A percentile compares a stretch with the other conserved stretches of the same genome.
Conservation (phyloP, 1,140 invertebrate genomes). For the Magallana angulata region DNA sequence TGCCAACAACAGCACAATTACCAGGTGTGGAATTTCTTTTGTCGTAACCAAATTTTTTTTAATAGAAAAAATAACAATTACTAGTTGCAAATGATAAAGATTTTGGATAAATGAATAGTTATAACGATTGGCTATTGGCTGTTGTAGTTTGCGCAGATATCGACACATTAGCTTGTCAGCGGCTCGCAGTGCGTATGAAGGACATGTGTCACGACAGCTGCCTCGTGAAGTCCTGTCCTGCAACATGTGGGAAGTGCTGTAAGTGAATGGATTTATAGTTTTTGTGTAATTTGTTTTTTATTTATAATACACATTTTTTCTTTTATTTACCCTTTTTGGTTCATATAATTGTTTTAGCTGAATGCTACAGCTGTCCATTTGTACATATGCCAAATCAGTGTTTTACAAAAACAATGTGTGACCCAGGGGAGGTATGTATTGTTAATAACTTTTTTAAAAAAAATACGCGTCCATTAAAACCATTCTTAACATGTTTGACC, state of each 20-base stretch:
- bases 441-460: no score
- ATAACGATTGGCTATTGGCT: no score
- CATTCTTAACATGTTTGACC: no score
- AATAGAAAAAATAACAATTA: no score
- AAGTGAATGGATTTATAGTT: not conserved
- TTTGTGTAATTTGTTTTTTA: not conserved
- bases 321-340: not conserved
- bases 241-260: slow-evolving; percentile 15
- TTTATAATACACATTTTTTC: not conserved
- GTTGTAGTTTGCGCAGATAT: not conserved
- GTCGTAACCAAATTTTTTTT: no score
- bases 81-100: no score
- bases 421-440: not conserved
- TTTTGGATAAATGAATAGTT: no score
- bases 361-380: slow-evolving; percentile 2
- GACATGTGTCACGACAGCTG: not conserved
- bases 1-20: no score
- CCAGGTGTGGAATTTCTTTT: no score
- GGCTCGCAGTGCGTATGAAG: not conserved
- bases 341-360: not conserved
- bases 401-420: not conserved
- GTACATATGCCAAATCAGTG: not conserved
- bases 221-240: not conserved
- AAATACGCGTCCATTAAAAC: no score
- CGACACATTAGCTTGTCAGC: not conserved